These are phyloP conservation scores for Caiman crocodilus DNA, from an alignment of 2,797 vertebrate species.

Conservation along the genomic window DNA sequence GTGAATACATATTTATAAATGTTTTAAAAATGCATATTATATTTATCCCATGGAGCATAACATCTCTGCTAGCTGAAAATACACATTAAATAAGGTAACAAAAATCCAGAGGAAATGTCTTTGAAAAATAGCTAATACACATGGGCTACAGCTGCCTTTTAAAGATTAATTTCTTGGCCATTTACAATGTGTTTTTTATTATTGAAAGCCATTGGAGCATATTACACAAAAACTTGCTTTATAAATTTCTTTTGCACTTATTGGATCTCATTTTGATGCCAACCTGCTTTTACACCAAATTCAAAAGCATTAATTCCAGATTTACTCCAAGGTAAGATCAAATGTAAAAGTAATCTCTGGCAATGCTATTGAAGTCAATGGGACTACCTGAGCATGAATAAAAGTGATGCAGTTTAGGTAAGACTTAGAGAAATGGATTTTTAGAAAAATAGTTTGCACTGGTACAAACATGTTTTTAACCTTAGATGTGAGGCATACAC, in stretches of 20 bases:
- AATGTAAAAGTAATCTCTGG: not conserved
- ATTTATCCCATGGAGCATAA: constrained; percentile 63
- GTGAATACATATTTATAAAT: constrained; percentile 75
- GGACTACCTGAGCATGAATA: not conserved
- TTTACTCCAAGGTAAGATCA: accelerated
- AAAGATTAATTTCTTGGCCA: constrained; percentile 74
- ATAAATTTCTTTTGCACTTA: constrained; percentile 46
- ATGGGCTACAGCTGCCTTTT: constrained; percentile 73
- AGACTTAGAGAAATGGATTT: not conserved
- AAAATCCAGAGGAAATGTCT: constrained; percentile 69
- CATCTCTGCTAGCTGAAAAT: constrained; percentile 60
- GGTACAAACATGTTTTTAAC: constrained; percentile 7
- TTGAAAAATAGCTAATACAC: constrained; percentile 70
- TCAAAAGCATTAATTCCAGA: not conserved
- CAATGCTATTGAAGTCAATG: not conserved
- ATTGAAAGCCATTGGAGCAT: constrained; percentile 67
- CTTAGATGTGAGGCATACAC: not conserved
- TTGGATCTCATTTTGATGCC: constrained; percentile 4
- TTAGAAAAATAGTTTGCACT: constrained; percentile 24
- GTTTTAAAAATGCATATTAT: constrained; percentile 69
- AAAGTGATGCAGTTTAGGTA: not conserved
- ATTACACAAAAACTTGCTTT: constrained; percentile 66
- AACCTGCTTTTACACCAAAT: not conserved
- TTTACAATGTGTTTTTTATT: constrained; percentile 73
- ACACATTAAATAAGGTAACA: constrained; percentile 62